These are phyloP conservation scores for Aporrectodea caliginosa DNA, from an alignment of 1,140 invertebrate species.

Conservation along the genomic window DNA sequence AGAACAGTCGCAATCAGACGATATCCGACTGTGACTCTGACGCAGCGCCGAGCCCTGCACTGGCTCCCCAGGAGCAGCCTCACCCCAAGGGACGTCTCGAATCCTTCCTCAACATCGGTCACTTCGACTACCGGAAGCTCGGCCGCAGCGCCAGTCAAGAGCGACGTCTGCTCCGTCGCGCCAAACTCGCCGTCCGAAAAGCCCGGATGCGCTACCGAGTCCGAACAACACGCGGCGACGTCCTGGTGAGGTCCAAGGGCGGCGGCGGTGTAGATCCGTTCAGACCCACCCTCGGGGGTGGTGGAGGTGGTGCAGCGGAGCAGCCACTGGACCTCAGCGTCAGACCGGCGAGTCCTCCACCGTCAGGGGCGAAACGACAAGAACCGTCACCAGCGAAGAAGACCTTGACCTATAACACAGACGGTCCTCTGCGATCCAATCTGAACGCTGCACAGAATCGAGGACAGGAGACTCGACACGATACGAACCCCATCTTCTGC, in stretches of 20 bases:
- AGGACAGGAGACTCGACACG: too few species aligned
- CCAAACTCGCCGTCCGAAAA: background rate
- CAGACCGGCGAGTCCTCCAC: background rate
- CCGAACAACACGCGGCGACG: too few species aligned
- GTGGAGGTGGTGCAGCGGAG: background rate
- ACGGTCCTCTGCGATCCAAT: too few species aligned
- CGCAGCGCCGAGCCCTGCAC: background rate
- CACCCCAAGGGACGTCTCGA: background rate
- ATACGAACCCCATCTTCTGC: background rate
- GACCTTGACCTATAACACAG: too few species aligned
- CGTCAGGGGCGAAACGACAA: too few species aligned
- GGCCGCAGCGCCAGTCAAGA: background rate
- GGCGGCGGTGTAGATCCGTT: background rate
- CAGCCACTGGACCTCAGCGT: background rate
- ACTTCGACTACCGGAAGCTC: background rate
- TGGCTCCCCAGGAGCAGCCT: background rate
- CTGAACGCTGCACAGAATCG: too few species aligned
- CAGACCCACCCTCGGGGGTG: too few species aligned
- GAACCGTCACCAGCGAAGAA: background rate
- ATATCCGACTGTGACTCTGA: too few species aligned
- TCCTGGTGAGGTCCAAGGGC: too few species aligned
- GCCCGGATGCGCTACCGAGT: too few species aligned
- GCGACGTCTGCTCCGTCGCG: background rate
- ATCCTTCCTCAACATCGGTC: background rate
- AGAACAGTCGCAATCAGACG: too few species aligned